These are phyloP conservation scores for Megaceryle torquata DNA, from an alignment of 2,113 vertebrate genomes.

Conservation along the genomic window DNA sequence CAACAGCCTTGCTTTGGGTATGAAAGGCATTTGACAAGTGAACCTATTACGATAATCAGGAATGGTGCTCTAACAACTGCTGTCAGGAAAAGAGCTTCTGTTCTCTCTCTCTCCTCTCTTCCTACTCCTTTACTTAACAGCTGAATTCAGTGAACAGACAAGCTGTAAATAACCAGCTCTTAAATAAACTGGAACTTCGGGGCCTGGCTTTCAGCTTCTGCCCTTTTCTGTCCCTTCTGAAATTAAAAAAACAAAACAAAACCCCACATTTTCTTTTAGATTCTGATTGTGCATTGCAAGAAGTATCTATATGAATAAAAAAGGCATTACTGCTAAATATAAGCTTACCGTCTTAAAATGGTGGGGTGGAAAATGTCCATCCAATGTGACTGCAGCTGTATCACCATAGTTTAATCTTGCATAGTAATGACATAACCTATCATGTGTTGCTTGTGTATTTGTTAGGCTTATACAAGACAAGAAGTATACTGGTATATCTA, in stretches of 20 bases:
- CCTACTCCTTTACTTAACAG: neutral
- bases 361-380: neutral
- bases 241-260: neutral
- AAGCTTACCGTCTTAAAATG: neutral
- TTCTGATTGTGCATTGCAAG: neutral
- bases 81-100: constrained; percentile 43
- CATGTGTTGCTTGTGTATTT: neutral
- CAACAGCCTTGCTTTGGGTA: constrained; percentile 37
- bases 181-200: neutral
- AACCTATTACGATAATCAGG: constrained; percentile 40
- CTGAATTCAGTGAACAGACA: neutral
- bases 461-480: neutral
- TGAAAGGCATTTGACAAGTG: constrained; percentile 40
- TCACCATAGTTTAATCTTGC: fast-evolving
- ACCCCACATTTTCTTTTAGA: neutral
- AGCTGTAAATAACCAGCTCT: neutral
- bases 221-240: neutral
- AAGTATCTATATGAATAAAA: neutral
- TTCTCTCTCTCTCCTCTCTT: neutral
- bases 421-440: neutral
- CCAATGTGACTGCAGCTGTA: neutral
- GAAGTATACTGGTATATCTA: neutral
- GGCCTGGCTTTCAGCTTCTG: neutral
- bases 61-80: constrained; percentile 20
- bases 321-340: neutral